These are phyloP conservation scores for Chironomus striatipennis DNA, from an alignment of 1,140 invertebrate species.

Conservation along the genomic window DNA sequence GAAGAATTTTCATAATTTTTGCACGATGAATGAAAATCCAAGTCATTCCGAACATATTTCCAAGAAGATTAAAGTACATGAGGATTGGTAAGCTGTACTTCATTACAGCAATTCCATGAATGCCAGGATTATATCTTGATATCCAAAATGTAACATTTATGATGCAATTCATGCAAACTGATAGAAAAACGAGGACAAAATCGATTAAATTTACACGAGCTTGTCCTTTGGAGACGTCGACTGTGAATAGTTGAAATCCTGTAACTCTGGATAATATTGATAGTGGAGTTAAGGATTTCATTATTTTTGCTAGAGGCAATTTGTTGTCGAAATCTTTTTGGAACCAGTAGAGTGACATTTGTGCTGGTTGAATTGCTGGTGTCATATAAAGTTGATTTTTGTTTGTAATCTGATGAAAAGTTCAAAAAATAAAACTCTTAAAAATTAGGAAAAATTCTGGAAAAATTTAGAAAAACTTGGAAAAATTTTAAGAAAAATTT, in stretches of 20 bases:
- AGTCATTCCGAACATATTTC: neutral
- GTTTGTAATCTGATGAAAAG: too few relatives aligned
- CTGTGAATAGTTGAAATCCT: neutral
- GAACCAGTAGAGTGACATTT: too few relatives aligned
- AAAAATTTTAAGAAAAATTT: too few relatives aligned
- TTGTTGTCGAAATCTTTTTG: too few relatives aligned
- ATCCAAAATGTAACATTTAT: neutral
- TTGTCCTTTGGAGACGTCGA: neutral
- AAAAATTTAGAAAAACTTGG: too few relatives aligned
- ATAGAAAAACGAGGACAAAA: neutral
- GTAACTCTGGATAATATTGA: neutral
- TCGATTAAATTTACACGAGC: neutral
- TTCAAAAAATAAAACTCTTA: too few relatives aligned
- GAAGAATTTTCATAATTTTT: neutral
- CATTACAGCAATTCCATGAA: neutral
- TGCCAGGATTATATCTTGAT: neutral
- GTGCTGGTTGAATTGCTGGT: too few relatives aligned
- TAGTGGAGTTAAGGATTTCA: neutral
- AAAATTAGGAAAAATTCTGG: too few relatives aligned
- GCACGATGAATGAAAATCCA: neutral
- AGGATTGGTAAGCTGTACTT: neutral
- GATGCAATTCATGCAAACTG: neutral
- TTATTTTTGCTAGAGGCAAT: too few relatives aligned
- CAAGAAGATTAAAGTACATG: neutral
- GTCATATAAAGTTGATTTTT: too few relatives aligned